These are phyloP conservation scores for Achroia grisella DNA, from an alignment of 1,140 invertebrate species.

Conservation along the genomic window DNA sequence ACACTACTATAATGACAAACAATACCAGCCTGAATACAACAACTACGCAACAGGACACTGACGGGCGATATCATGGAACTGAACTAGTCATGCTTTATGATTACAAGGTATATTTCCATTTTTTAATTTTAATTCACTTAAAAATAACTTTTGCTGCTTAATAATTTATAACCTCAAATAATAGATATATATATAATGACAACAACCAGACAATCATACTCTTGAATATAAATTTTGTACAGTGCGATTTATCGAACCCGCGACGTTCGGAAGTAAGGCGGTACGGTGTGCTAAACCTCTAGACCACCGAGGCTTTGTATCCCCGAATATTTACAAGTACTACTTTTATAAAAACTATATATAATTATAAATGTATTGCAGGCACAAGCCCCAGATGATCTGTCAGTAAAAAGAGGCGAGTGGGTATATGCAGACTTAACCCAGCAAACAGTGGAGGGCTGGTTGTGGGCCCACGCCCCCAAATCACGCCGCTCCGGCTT, in stretches of 20 bases:
- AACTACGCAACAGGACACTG: slow-evolving; percentile 66
- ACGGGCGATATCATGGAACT: slow-evolving; percentile 85
- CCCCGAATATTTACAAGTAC: too few species aligned
- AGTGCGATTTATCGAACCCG: neutral
- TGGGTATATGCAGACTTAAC: slow-evolving; percentile 96
- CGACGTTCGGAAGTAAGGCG: too few species aligned
- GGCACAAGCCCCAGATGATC: slow-evolving; percentile 93
- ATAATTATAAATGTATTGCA: slow-evolving; percentile 31
- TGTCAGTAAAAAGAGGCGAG: slow-evolving; percentile 91
- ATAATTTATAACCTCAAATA: too few species aligned
- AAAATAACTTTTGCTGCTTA: too few species aligned
- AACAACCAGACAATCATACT: too few species aligned
- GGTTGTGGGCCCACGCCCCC: slow-evolving; percentile 96
- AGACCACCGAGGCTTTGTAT: too few species aligned
- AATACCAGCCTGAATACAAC: slow-evolving; percentile 41
- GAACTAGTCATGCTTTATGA: slow-evolving; percentile 96
- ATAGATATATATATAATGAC: too few species aligned
- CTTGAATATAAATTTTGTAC: too few species aligned
- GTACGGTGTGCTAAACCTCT: too few species aligned
- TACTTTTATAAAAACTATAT: neutral
- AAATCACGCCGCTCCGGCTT: slow-evolving; percentile 95
- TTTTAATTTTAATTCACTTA: too few species aligned
- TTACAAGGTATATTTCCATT: slow-evolving; percentile 80
- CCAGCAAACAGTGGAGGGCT: slow-evolving; percentile 95
- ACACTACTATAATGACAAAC: slow-evolving; percentile 29